Conservation (phyloP, 2,113 vertebrate species). For the Corydoras maculifer region DNA sequence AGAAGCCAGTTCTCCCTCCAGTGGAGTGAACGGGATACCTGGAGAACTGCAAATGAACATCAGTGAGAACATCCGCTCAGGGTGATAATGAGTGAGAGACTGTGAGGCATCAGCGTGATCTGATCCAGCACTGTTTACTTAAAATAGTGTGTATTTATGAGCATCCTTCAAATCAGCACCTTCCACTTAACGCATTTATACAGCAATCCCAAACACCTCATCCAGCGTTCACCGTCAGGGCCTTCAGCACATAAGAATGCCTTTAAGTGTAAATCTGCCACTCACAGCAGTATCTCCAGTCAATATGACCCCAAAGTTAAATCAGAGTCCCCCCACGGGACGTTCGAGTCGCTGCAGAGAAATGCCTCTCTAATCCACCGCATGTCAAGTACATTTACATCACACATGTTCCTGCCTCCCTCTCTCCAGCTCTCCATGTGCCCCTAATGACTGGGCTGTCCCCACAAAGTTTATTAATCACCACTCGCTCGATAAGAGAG, state of each 20-base stretch:
- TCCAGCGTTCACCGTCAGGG: too few relatives aligned
- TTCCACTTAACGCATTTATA: too few relatives aligned
- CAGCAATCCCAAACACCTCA: too few relatives aligned
- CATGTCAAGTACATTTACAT: conserved; percentile 42
- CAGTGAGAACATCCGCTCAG: too few relatives aligned
- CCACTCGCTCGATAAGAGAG: conserved; percentile 46
- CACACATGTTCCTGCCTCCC: conserved; percentile 35
- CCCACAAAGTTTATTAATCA: conserved; percentile 43
- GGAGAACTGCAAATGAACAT: too few relatives aligned
- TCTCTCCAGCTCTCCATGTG: conserved; percentile 20
- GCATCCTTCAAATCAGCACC: too few relatives aligned
- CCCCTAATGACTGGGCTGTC: conserved; percentile 24
- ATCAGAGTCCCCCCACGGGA: conserved; percentile 34
- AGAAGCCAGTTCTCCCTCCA: too few relatives aligned
- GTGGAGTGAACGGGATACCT: too few relatives aligned
- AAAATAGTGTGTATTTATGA: too few relatives aligned
- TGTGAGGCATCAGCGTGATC: too few relatives aligned
- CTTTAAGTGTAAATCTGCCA: background rate
- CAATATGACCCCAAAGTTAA: conserved; percentile 43
- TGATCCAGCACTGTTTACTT: too few relatives aligned
- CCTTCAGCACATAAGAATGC: background rate
- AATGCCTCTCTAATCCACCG: conserved; percentile 45
- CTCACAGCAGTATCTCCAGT: conserved; percentile 38
- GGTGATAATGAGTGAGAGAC: too few relatives aligned
- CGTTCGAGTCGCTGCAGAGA: conserved; percentile 14